Conservation (phyloP, 2,797 vertebrate species). For the Chelonia mydas region DNA sequence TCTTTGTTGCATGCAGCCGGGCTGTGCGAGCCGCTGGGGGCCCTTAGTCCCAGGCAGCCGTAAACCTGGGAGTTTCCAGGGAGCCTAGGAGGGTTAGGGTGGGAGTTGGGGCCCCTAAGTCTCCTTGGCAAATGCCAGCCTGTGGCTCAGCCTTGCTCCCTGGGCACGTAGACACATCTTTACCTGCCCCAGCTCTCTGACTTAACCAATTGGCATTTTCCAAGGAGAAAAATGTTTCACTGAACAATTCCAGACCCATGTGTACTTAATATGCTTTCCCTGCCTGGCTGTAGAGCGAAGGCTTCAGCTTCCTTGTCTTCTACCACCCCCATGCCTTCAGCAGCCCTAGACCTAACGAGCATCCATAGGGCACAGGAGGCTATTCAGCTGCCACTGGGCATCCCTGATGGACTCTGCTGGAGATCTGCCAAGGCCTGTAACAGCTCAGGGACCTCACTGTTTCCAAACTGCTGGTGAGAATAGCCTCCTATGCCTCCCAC, state of each 20-base stretch:
- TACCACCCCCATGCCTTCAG: accelerated
- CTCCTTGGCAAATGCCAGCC: neutral
- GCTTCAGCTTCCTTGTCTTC: neutral
- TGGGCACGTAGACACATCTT: no score
- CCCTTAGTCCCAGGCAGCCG: neutral
- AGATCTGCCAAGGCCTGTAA: neutral
- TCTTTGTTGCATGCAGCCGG: neutral
- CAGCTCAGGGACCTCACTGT: neutral
- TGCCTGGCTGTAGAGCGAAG: neutral
- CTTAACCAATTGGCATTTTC: neutral
- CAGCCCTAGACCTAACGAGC: neutral
- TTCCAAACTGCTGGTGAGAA: neutral
- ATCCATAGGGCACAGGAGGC: neutral
- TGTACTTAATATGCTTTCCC: neutral
- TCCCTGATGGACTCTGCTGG: neutral
- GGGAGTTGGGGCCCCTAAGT: neutral
- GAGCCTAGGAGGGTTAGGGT: neutral
- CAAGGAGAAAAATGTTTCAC: neutral
- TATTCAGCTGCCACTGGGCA: neutral
- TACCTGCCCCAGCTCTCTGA: no score
- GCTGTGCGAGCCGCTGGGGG: neutral
- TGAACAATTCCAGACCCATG: neutral
- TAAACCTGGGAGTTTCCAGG: neutral
- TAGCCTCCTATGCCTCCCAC: no score
- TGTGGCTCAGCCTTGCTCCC: neutral